These are phyloP conservation scores for Apamea crenata DNA, from an alignment of 2,888 invertebrate genomes.

Conservation along the genomic window DNA sequence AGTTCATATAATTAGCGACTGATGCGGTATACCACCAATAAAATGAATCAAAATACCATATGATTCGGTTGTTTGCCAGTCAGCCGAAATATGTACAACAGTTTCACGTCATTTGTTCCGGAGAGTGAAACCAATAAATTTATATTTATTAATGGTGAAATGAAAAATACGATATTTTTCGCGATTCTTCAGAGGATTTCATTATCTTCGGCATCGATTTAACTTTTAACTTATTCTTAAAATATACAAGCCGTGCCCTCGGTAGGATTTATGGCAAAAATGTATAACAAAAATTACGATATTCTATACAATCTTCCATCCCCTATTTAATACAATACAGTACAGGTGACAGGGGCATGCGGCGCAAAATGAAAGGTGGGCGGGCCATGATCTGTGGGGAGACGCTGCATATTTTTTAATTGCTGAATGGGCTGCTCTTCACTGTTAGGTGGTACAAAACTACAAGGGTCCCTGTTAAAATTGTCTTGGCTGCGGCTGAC, in stretches of 20 bases:
- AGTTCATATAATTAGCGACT: conserved; percentile 25
- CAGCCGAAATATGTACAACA: background rate
- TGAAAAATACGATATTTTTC: background rate
- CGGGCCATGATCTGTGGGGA: background rate
- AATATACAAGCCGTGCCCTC: background rate
- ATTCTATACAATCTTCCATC: background rate
- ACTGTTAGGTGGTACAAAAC: too few relatives aligned
- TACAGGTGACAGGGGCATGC: background rate
- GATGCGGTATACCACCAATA: conserved; percentile 10
- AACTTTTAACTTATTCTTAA: background rate
- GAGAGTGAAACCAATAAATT: background rate
- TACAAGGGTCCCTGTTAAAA: too few relatives aligned
- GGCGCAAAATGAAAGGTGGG: too few relatives aligned
- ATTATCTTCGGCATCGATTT: background rate
- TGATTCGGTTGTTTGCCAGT: conserved; percentile 2
- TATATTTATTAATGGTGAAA: background rate
- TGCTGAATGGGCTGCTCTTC: too few relatives aligned
- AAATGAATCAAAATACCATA: conserved; percentile 27
- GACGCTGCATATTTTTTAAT: background rate
- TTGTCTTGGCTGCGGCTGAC: background rate
- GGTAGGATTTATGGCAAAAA: background rate
- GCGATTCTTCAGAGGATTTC: background rate
- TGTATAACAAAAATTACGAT: background rate
- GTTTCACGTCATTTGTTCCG: conserved; percentile 7
- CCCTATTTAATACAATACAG: background rate